A percentile compares a stretch with the other conserved stretches of the same genome.
Conservation (phyloP, 2,113 vertebrate species). For the Stegostoma tigrinum region DNA sequence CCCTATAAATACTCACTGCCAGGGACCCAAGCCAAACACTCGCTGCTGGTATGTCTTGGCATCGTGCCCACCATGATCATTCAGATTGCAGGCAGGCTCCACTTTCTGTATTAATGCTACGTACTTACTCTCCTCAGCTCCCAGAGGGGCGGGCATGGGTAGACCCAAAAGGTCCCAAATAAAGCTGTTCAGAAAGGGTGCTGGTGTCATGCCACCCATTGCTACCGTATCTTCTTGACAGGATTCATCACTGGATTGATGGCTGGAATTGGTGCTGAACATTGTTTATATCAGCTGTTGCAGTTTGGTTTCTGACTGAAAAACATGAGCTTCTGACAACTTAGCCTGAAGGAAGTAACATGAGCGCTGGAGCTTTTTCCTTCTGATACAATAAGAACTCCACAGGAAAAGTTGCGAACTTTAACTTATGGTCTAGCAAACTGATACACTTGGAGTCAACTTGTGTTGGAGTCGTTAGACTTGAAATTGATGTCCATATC, state of each 20-base stretch:
- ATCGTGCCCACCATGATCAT: neutral
- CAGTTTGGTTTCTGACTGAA: neutral
- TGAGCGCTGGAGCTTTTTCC: neutral
- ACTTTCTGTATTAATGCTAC: neutral
- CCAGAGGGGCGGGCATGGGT: neutral
- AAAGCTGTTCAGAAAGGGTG: neutral
- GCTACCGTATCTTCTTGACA: neutral
- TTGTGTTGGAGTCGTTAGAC: neutral
- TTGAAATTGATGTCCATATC: neutral
- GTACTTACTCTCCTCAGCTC: neutral
- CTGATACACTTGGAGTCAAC: too few relatives aligned
- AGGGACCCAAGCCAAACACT: neutral
- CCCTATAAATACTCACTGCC: neutral
- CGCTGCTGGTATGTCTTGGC: neutral
- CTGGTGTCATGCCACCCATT: neutral
- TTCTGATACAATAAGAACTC: neutral
- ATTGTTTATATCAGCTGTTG: neutral
- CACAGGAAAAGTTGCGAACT: neutral
- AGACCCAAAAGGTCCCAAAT: neutral
- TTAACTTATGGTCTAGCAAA: neutral
- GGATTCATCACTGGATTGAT: neutral
- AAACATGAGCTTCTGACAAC: neutral
- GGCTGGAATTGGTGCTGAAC: neutral
- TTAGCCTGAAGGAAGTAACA: neutral
- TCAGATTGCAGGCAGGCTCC: neutral